These are phyloP conservation scores for Drosophila nigromelanica DNA, from an alignment of 1,140 invertebrate genomes.

Conservation along the genomic window DNA sequence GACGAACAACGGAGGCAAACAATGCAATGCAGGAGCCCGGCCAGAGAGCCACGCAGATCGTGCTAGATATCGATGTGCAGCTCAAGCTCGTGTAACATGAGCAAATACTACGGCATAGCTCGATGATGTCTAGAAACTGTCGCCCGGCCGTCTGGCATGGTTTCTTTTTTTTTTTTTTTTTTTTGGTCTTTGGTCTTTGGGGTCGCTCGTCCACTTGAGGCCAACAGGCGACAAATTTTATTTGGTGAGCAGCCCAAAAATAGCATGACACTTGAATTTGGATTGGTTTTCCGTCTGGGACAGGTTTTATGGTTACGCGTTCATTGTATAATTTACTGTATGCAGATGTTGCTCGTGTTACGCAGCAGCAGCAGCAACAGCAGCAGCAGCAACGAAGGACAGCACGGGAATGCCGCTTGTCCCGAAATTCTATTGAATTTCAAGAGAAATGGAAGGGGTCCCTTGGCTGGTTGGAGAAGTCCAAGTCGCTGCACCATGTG, in stretches of 20 bases:
- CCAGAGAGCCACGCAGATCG: conserved; percentile 32
- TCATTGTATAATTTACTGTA: conserved; percentile 72
- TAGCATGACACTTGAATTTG: conserved; percentile 78
- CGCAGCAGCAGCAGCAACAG: not conserved
- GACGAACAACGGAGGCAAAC: conserved; percentile 20
- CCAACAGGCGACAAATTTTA: conserved; percentile 70
- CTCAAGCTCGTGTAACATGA: conserved; percentile 67
- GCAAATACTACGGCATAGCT: conserved; percentile 59
- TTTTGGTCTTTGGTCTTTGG: conserved; percentile 20
- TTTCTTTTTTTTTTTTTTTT: no score
- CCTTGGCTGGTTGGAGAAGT: not conserved
- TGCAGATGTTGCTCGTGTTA: conserved; percentile 62
- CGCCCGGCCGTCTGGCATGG: conserved; percentile 69
- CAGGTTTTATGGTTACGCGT: conserved; percentile 75
- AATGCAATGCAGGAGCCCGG: conserved; percentile 46
- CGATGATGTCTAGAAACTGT: conserved; percentile 64
- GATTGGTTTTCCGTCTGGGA: conserved; percentile 51
- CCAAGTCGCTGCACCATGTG: conserved; percentile 43
- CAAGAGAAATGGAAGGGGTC: conserved; percentile 48
- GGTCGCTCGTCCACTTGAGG: conserved; percentile 56
- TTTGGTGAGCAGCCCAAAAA: conserved; percentile 53
- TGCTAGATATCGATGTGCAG: conserved; percentile 31
- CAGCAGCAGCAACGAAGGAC: no score
- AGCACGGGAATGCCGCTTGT: conserved; percentile 48
- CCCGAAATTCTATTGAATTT: conserved; percentile 73